These are phyloP conservation scores for Pseudomugil gertrudae DNA, from an alignment of 2,797 vertebrate genomes.

Conservation along the genomic window DNA sequence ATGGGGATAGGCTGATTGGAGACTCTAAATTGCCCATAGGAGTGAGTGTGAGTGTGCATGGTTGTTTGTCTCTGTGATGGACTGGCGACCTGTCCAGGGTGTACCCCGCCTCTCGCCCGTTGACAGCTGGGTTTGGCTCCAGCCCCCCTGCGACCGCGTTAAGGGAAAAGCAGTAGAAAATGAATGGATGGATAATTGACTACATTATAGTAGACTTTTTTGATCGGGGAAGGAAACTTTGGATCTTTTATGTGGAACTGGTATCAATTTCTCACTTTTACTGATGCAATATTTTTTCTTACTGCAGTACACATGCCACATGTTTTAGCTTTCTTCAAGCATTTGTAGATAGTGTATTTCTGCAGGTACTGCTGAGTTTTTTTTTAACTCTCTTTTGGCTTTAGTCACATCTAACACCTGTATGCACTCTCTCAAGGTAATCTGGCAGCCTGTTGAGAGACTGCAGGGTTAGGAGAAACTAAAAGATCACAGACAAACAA, in stretches of 20 bases:
- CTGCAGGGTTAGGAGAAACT: constrained; percentile 28
- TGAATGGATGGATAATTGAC: too few species aligned
- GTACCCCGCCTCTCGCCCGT: too few species aligned
- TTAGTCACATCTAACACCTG: constrained; percentile 13
- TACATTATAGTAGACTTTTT: constrained; percentile 7
- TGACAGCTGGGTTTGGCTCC: too few species aligned
- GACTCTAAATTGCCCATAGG: too few species aligned
- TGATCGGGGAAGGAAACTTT: constrained; percentile 11
- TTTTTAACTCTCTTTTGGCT: constrained; percentile 17
- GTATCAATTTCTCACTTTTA: constrained; percentile 21
- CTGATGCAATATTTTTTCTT: constrained; percentile 12
- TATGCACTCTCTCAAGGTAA: constrained; percentile 39
- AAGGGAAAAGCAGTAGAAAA: too few species aligned
- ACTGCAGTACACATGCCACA: constrained; percentile 10
- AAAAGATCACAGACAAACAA: constrained; percentile 36
- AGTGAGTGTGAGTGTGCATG: too few species aligned
- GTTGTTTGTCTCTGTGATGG: too few species aligned
- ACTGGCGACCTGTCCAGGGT: too few species aligned
- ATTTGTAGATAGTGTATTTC: constrained; percentile 10
- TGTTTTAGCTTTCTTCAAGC: background rate
- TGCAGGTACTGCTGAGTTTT: background rate
- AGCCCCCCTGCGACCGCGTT: too few species aligned
- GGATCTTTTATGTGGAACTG: background rate
- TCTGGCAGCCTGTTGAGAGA: constrained; percentile 54
- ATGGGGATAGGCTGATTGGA: too few species aligned